Conservation (phyloP, 2,888 invertebrate species). For the Zelleria hepariella region DNA sequence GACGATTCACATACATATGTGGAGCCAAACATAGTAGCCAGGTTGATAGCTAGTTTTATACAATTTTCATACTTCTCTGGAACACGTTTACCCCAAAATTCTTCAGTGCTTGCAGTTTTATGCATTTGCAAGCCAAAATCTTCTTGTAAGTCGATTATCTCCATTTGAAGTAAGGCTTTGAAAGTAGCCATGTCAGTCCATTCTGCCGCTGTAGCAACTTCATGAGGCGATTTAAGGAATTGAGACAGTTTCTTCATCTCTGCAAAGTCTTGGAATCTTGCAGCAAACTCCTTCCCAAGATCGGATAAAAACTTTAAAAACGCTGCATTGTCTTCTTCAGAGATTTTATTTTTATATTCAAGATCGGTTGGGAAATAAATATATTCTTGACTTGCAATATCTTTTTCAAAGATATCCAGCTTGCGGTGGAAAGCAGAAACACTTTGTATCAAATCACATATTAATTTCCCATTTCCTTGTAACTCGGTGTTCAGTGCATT, state of each 20-base stretch:
- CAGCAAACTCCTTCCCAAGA: slow-evolving; percentile 15
- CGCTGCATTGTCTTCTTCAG: slow-evolving; percentile 23
- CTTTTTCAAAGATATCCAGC: slow-evolving; percentile 19
- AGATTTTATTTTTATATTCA: slow-evolving; percentile 20
- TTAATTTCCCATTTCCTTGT: slow-evolving; percentile 16
- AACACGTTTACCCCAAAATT: slow-evolving; percentile 4
- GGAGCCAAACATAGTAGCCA: slow-evolving; percentile 5
- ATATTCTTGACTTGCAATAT: slow-evolving; percentile 18
- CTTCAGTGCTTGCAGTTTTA: slow-evolving; percentile 14
- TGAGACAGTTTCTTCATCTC: slow-evolving; percentile 17
- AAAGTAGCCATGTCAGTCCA: slow-evolving; percentile 22
- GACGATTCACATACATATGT: slow-evolving; percentile 2
- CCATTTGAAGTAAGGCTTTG: slow-evolving; percentile 20
- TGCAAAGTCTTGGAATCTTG: slow-evolving; percentile 18
- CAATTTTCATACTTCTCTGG: slow-evolving; percentile 2
- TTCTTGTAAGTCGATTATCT: slow-evolving; percentile 13
- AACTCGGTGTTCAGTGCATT: slow-evolving; percentile 17
- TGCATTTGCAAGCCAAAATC: slow-evolving; percentile 18
- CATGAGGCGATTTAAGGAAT: slow-evolving; percentile 16
- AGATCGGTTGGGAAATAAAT: slow-evolving; percentile 22
- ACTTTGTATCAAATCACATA: slow-evolving; percentile 16
- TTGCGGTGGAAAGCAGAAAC: slow-evolving; percentile 14
- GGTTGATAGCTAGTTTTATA: slow-evolving; percentile 1
- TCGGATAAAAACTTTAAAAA: slow-evolving; percentile 17
- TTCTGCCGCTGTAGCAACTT: slow-evolving; percentile 21